Evolutionary conservation across 30 jellyfish, hydroid and myxozoan species (phyloP).

Genomic region (Aurelia sp.): DNA sequence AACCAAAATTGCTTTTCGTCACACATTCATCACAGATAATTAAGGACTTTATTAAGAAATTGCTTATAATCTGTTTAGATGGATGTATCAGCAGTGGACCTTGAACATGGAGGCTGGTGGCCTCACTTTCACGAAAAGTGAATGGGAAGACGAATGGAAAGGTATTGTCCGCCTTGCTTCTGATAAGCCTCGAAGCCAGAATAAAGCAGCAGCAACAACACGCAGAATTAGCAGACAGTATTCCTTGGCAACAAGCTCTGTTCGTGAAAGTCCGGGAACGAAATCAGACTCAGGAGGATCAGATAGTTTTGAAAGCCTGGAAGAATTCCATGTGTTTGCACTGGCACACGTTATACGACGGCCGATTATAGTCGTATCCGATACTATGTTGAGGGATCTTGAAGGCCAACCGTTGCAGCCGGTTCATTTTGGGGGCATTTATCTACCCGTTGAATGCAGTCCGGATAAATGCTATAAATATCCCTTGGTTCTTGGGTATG

Average conservation of each 20-base stretch:
- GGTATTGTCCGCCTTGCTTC: slow-evolving; percentile 82
- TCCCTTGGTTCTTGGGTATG: slow-evolving; percentile 91
- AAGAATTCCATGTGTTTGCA: slow-evolving; percentile 86
- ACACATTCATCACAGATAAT: no score
- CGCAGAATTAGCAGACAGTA: slow-evolving; percentile 83
- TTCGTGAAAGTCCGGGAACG: background rate
- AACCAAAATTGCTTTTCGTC: no score
- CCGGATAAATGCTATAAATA: slow-evolving; percentile 75
- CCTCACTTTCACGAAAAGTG: slow-evolving; percentile 65
- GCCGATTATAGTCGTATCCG: slow-evolving; percentile 90
- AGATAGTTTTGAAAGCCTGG: slow-evolving; percentile 88
- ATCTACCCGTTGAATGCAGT: slow-evolving; percentile 77
- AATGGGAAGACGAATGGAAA: slow-evolving; percentile 93
- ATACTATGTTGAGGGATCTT: slow-evolving; percentile 79
- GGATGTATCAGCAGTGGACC: slow-evolving; percentile 92
- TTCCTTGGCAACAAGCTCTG: slow-evolving; percentile 48
- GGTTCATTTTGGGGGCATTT: slow-evolving; percentile 88
- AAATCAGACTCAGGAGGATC: slow-evolving; percentile 43
- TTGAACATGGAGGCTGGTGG: slow-evolving; percentile 93
- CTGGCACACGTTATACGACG: slow-evolving; percentile 87
- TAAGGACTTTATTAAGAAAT: no score
- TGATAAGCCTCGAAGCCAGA: slow-evolving; percentile 71
- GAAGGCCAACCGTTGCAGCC: slow-evolving; percentile 89
- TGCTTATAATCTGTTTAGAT: slow-evolving; percentile 22
- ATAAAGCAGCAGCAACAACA: slow-evolving; percentile 20